Evolutionary conservation across 2,113 vertebrate species (phyloP).

Genomic region (Lates calcarifer): DNA sequence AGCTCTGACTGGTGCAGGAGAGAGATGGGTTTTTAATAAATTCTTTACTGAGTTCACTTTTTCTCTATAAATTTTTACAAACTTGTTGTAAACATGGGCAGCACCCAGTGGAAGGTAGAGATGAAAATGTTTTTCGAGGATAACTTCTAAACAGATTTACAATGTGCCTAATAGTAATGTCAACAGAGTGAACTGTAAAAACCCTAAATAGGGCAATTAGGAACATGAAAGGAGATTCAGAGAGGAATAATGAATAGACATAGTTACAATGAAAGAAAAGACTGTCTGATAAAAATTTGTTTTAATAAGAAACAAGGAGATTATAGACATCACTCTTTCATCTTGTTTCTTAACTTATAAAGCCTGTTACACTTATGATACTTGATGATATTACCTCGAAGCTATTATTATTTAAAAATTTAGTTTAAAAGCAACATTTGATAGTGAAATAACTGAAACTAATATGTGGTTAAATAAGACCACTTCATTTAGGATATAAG

Average conservation of each 20-base stretch:
- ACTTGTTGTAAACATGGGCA: constrained; percentile 19
- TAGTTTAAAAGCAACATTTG: too few relatives aligned
- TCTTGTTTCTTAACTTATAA: neutral
- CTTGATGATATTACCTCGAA: neutral
- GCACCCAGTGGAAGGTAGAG: neutral
- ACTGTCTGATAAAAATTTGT: neutral
- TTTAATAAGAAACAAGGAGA: too few relatives aligned
- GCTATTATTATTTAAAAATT: neutral
- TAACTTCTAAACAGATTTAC: too few relatives aligned
- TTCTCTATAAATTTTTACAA: constrained; percentile 3
- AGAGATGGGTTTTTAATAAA: neutral
- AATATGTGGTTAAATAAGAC: too few relatives aligned
- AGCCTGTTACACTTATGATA: neutral
- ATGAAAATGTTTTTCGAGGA: neutral
- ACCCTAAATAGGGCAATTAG: neutral
- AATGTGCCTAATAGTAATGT: neutral
- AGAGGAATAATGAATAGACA: neutral
- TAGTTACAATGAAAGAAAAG: neutral
- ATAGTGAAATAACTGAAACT: too few relatives aligned
- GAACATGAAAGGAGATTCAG: neutral
- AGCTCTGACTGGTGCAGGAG: constrained; percentile 12
- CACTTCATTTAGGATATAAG: too few relatives aligned
- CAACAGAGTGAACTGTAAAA: neutral
- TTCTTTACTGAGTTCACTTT: constrained; percentile 11
- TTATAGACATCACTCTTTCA: too few relatives aligned